These are phyloP conservation scores for Saxidomus purpurata DNA, from an alignment of 1,140 invertebrate species.

Conservation along the genomic window DNA sequence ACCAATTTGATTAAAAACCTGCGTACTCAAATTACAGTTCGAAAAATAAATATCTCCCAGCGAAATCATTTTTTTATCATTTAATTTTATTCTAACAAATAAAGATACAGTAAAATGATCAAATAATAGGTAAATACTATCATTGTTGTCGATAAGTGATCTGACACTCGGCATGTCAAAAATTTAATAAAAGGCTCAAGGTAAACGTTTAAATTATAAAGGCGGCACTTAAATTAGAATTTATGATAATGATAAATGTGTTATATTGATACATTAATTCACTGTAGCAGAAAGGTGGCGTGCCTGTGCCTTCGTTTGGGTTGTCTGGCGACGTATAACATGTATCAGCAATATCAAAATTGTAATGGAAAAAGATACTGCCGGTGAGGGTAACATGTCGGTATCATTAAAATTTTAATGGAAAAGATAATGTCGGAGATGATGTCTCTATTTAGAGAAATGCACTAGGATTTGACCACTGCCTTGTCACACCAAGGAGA, in stretches of 20 bases:
- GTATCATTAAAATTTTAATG: too few relatives aligned
- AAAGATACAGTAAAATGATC: slow-evolving; percentile 11
- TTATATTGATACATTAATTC: slow-evolving; percentile 2
- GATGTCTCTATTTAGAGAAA: too few relatives aligned
- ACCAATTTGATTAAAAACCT: slow-evolving; percentile 6
- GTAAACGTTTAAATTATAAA: neutral
- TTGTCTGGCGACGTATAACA: neutral
- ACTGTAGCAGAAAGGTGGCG: neutral
- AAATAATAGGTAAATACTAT: neutral
- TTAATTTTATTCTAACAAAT: neutral
- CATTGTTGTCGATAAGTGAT: neutral
- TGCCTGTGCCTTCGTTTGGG: neutral
- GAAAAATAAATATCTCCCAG: neutral
- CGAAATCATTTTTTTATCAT: neutral
- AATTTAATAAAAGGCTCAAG: neutral
- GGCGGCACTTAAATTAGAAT: neutral
- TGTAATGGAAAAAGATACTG: neutral
- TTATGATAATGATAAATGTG: neutral
- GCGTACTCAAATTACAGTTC: neutral
- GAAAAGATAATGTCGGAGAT: too few relatives aligned
- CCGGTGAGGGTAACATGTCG: too few relatives aligned
- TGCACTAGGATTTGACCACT: too few relatives aligned
- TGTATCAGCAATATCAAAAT: neutral
- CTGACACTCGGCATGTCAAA: neutral
- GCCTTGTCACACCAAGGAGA: too few relatives aligned